phyloP scores from a whole-genome alignment of 2,888 invertebrate genomes.

The Pheosia gnoma region DNA sequence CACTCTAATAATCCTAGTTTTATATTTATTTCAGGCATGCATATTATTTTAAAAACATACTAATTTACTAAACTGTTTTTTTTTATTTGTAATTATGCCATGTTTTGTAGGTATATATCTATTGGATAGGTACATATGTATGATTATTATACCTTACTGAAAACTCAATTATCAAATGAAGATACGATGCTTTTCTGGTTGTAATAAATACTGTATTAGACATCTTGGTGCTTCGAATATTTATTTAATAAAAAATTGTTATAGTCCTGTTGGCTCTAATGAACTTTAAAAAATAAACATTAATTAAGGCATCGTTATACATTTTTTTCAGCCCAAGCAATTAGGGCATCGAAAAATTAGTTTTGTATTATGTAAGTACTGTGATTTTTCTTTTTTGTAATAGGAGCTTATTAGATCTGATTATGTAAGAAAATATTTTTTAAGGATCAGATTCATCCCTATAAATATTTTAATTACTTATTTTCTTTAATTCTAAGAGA shows the following conservation, averaged over 20 bases:
- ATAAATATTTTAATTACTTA: neutral
- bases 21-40: too few species aligned
- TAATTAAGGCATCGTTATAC: slow-evolving; percentile 40
- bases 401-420: slow-evolving; percentile 29
- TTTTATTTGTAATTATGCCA: too few species aligned
- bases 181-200: slow-evolving; percentile 13
- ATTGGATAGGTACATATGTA: too few species aligned
- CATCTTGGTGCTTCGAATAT: slow-evolving; percentile 39
- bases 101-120: too few species aligned
- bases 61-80: too few species aligned
- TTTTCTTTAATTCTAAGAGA: neutral
- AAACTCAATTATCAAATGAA: slow-evolving; percentile 2
- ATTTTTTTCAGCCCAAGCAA: slow-evolving; percentile 37
- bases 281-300: slow-evolving; percentile 46
- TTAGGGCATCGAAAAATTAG: slow-evolving; percentile 32
- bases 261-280: slow-evolving; percentile 40
- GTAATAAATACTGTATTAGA: slow-evolving; percentile 36
- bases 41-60: too few species aligned
- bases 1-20: too few species aligned
- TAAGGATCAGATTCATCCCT: slow-evolving; percentile 34
- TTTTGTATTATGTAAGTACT: slow-evolving; percentile 24
- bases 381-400: slow-evolving; percentile 27
- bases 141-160: neutral
- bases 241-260: slow-evolving; percentile 58
- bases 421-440: slow-evolving; percentile 35